Conservation (phyloP, 30 jellyfish, hydroid and myxozoan genomes). For the Hydra vulgaris region DNA sequence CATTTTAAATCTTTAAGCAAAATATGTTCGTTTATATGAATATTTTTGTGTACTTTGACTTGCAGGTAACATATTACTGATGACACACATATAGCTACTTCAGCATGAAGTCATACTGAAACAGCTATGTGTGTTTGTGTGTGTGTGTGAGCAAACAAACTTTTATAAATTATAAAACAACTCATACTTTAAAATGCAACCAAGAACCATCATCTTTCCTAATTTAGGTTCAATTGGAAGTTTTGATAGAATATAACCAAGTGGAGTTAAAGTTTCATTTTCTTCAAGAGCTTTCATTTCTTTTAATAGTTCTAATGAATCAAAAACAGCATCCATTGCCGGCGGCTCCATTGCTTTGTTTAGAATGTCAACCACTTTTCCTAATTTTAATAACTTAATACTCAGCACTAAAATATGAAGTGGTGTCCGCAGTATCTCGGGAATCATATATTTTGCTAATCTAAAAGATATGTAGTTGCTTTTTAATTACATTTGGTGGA, state of each 20-base stretch:
- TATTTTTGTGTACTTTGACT: too few species aligned
- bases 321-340: slow-evolving; percentile 91
- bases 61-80: too few species aligned
- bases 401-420: slow-evolving; percentile 63
- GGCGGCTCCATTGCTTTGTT: slow-evolving; percentile 95
- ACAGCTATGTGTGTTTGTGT: too few species aligned
- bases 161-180: too few species aligned
- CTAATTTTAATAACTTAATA: slow-evolving; percentile 70
- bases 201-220: slow-evolving; percentile 88
- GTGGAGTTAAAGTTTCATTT: slow-evolving; percentile 73
- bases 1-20: too few species aligned
- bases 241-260: slow-evolving; percentile 86
- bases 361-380: slow-evolving; percentile 57
- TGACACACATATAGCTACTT: too few species aligned
- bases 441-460: slow-evolving; percentile 89
- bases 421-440: slow-evolving; percentile 94
- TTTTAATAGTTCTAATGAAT: slow-evolving; percentile 62
- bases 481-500: not conserved
- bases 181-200: slow-evolving; percentile 72
- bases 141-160: too few species aligned
- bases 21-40: too few species aligned
- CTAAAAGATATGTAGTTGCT: slow-evolving; percentile 12
- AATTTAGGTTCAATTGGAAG: slow-evolving; percentile 92
- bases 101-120: too few species aligned
- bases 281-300: slow-evolving; percentile 90